Evolutionary conservation across 1,140 invertebrate species (phyloP), one percentile per base, ranked within the genome.

Genomic region (Globodera rostochiensis): DNA sequence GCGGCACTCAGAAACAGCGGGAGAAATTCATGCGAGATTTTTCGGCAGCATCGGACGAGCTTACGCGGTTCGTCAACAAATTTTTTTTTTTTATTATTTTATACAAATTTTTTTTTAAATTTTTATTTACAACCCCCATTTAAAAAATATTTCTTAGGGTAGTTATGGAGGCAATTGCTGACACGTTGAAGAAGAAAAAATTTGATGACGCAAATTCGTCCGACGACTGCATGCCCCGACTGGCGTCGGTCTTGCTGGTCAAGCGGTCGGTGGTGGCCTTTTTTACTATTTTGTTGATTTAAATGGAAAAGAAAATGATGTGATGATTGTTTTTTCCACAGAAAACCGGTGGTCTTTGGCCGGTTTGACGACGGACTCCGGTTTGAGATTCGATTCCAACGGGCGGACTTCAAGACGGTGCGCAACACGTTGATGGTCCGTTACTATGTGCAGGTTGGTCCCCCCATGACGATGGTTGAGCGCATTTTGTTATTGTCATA

Each of bases 381-480:
- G 9, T 47, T 84, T 70, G 84, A 84, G 49, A 46, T 84, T 47
- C 79, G 80, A 53, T 50, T 84, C 64, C 80, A 71, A 13, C 11
- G 67, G 9, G 8, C 36, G 15, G 67, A 79, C 36, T 81, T 67
- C 64, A 84, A 83, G 46, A 75, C 82, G 15, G 49, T 83, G 9
- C 82, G 80, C 64, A 84, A 84, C 47, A 84, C 83, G 25, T 80
- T 80, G 74, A 53, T 84, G 45, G 47, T 80, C 79, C 67, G 70
- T 46, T 57, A 70, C n/a, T 84, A 84, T 70, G 64, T 64, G 53
- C 81, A 81, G 83, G 81, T 82, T 11, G 15, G 15, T 15, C 5
- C 25, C 25, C 36, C 3, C 25, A 25, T 36, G 36, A 36, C n/a
- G 85, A 73, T 36, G 53, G 79, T 11, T 36, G 36, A 36, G n/a